phyloP scores from a whole-genome alignment of 2,888 invertebrate species.

The Noctua janthina region DNA sequence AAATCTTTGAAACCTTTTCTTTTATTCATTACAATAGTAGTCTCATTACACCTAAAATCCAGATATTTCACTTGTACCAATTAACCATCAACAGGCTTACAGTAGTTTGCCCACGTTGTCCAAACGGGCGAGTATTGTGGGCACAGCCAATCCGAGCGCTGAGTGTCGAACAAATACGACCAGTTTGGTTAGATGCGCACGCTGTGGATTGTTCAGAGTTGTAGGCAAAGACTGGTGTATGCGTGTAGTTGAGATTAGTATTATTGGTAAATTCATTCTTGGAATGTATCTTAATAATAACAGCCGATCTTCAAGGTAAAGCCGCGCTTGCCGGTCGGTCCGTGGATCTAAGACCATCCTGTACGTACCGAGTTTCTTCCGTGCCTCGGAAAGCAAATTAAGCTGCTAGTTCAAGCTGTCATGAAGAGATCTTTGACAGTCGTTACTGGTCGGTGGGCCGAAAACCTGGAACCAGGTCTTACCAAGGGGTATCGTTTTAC shows the following conservation, averaged over 20 bases:
- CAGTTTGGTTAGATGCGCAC: slow-evolving; percentile 1
- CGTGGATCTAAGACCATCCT: too few relatives aligned
- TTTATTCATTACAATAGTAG: background rate
- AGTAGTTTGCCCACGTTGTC: background rate
- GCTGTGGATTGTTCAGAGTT: slow-evolving; percentile 36
- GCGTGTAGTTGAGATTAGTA: background rate
- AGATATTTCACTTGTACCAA: background rate
- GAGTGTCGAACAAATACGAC: slow-evolving; percentile 44
- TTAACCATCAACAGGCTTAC: slow-evolving; percentile 10
- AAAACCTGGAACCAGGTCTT: too few relatives aligned
- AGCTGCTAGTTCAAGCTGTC: too few relatives aligned
- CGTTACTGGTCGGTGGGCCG: too few relatives aligned
- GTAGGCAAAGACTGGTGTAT: background rate
- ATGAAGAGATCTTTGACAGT: too few relatives aligned
- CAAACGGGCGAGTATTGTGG: slow-evolving; percentile 12
- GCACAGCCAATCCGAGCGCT: slow-evolving; percentile 18
- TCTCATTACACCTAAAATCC: background rate
- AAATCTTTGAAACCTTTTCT: background rate
- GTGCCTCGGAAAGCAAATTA: too few relatives aligned
- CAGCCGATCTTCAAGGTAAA: too few relatives aligned
- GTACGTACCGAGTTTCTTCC: too few relatives aligned
- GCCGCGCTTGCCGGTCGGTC: too few relatives aligned
- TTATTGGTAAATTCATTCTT: background rate
- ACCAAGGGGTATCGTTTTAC: too few relatives aligned
- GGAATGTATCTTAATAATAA: too few relatives aligned